Base-by-base conservation (phyloP, 2,797 vertebrate species). In the Notolepis coatsorum region DNA sequence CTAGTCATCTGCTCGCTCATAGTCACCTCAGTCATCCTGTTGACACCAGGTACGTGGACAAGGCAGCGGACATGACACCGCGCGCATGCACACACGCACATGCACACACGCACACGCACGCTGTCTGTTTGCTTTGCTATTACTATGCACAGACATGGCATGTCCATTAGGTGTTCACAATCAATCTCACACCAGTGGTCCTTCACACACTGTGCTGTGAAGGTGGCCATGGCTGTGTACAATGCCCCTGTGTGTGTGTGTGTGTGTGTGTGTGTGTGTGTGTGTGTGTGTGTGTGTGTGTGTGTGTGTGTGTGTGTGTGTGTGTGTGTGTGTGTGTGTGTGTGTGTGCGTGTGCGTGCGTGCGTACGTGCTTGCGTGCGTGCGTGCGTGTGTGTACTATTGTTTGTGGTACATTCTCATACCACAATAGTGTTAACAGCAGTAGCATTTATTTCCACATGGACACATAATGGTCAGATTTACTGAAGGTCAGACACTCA, bases 1-100 rank as follows among this genome's bases (percentile, higher is more conserved):
- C 95, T 99, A 77, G 95, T 98, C 86, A 99, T 99, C 93, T 99
- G 97, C 91, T 99, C 97, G 58, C 81, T 99, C 90, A 99, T 99
- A 66, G 96, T 98, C 92, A 99, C 96, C 84, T 98, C 97, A 1
- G 97, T 99, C 92, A 95, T 99, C 78, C 93, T 99, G 83, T 94
- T 99, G 90, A 98, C 97, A 49, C 96, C 96, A 97, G 96, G 97
- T 98, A 96, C 76, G 46, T 45, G 20, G n/a, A n/a, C 21, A 20
- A 35, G 59, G 18, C 17, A 3, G 62, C 38, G 51, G 56, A 25
- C 46, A 9, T 56, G 1, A 65, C 63, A 41, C 56, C 55, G 30
- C 30, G 33, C 15, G 10, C 24, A 33, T 15, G 37, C 8, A 8
- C 20, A 25, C 45, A 47, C 21, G 25, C 18, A 7, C 6, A 46